Conservation (phyloP, 2,888 invertebrate genomes). For the Tenthredo livida region DNA sequence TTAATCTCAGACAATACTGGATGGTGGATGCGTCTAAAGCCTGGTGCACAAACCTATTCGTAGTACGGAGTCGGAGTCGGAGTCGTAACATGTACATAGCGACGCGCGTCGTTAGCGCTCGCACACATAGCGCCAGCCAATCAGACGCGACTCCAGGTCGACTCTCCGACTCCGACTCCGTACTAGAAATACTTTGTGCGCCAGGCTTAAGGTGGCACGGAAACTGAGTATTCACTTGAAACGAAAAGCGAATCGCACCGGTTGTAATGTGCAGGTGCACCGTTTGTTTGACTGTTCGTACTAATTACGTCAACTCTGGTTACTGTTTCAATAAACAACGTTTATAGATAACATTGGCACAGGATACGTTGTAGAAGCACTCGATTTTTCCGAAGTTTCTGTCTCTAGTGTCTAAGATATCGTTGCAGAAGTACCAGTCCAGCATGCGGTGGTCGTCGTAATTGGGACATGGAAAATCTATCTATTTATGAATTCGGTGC, state of each 20-base stretch:
- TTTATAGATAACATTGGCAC: background rate
- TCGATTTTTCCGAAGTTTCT: background rate
- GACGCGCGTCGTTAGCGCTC: too few relatives aligned
- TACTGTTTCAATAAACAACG: background rate
- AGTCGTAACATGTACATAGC: too few relatives aligned
- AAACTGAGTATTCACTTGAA: conserved; percentile 5
- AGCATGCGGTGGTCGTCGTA: background rate
- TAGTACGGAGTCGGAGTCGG: too few relatives aligned
- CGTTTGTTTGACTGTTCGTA: background rate
- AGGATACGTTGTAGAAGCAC: background rate
- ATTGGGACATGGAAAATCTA: background rate
- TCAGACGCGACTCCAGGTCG: too few relatives aligned
- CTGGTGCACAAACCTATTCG: too few relatives aligned
- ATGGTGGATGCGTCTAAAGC: background rate
- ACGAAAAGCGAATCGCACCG: background rate
- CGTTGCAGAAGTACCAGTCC: background rate
- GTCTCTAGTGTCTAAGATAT: background rate
- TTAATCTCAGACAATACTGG: background rate
- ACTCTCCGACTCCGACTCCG: too few relatives aligned
- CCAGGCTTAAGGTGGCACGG: background rate
- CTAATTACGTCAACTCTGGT: conserved; percentile 5
- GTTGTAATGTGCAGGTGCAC: conserved; percentile 4
- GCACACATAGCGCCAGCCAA: too few relatives aligned
- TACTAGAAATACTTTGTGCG: too few relatives aligned
- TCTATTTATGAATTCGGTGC: background rate